Percentiles rank a stretch among this genome's conserved stretches.
These are phyloP conservation scores for Ictidomys tridecemlineatus DNA, from an alignment of 2,113 vertebrate genomes.

Conservation along the genomic window DNA sequence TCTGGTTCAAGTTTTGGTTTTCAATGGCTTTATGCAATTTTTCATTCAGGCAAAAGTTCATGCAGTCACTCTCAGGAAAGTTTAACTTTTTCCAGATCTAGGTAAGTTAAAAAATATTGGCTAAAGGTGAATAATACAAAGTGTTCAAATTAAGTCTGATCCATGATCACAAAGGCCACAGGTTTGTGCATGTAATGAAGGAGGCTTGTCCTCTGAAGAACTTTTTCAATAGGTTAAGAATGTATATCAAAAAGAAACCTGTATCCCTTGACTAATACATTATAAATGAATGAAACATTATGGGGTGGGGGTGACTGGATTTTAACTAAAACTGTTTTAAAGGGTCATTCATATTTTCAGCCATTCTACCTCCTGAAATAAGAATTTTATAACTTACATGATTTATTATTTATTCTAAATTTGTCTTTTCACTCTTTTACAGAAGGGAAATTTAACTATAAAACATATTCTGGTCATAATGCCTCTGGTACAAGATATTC, in stretches of 20 bases:
- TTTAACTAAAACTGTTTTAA: slow-evolving; percentile 39
- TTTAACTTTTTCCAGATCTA: slow-evolving; percentile 47
- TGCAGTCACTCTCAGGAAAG: slow-evolving; percentile 7
- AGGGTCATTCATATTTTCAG: slow-evolving; percentile 33
- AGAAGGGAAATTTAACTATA: slow-evolving; percentile 57
- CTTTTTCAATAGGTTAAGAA: neutral
- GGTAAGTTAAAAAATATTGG: slow-evolving; percentile 44
- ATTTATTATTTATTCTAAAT: slow-evolving; percentile 48
- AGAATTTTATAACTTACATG: slow-evolving; percentile 30
- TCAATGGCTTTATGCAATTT: slow-evolving; percentile 4
- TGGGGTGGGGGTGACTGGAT: neutral
- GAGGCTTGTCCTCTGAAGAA: neutral
- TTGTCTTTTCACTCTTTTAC: slow-evolving; percentile 51
- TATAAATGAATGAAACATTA: slow-evolving; percentile 13
- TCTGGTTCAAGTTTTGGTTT: slow-evolving; percentile 50
- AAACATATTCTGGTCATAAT: slow-evolving; percentile 42
- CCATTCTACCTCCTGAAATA: slow-evolving; percentile 9
- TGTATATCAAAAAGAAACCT: slow-evolving; percentile 19
- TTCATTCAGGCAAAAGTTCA: slow-evolving; percentile 15
- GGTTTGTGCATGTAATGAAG: neutral
- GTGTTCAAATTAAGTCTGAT: slow-evolving; percentile 36
- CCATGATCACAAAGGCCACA: neutral
- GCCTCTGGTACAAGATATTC: slow-evolving; percentile 26
- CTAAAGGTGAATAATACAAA: slow-evolving; percentile 23
- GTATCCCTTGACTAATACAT: neutral